These are phyloP conservation scores for Caenorhabditis plicata DNA, from an alignment of 2,888 invertebrate species.

Conservation along the genomic window DNA sequence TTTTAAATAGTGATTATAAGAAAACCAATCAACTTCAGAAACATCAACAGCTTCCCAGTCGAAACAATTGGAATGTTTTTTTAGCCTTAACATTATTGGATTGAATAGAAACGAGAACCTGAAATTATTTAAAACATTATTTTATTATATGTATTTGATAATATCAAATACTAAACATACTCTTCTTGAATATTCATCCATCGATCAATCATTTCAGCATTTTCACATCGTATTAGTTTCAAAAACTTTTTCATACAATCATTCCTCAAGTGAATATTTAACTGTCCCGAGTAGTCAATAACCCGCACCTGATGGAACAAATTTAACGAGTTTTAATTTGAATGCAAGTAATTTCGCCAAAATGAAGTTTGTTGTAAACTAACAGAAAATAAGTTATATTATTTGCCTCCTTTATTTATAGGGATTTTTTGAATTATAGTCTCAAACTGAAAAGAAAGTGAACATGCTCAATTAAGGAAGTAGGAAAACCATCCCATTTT, in stretches of 20 bases:
- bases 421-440: too few relatives aligned
- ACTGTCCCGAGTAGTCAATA: conserved; percentile 21
- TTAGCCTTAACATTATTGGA: conserved; percentile 16
- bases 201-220: conserved; percentile 5
- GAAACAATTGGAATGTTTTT: conserved; percentile 1
- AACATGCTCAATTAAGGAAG: background rate
- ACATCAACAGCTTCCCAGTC: conserved; percentile 11
- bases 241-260: conserved; percentile 13
- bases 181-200: conserved; percentile 16
- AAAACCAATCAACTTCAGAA: conserved; percentile 6
- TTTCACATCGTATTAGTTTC: conserved; percentile 11
- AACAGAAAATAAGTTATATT: too few relatives aligned
- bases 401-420: too few relatives aligned
- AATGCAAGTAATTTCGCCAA: too few relatives aligned
- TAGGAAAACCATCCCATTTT: background rate
- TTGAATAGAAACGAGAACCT: conserved; percentile 2
- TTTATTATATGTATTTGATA: background rate
- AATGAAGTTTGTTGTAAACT: too few relatives aligned
- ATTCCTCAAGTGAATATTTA: conserved; percentile 9
- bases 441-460: background rate
- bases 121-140: background rate
- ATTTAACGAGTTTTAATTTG: background rate
- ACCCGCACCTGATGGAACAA: conserved; percentile 13
- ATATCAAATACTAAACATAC: conserved; percentile 2
- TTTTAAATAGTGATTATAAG: conserved; percentile 6